A percentile compares a stretch with the other conserved stretches of the same genome.
These are phyloP conservation scores for Amphiprion ocellaris DNA, from an alignment of 2,113 vertebrate species.

Conservation along the genomic window DNA sequence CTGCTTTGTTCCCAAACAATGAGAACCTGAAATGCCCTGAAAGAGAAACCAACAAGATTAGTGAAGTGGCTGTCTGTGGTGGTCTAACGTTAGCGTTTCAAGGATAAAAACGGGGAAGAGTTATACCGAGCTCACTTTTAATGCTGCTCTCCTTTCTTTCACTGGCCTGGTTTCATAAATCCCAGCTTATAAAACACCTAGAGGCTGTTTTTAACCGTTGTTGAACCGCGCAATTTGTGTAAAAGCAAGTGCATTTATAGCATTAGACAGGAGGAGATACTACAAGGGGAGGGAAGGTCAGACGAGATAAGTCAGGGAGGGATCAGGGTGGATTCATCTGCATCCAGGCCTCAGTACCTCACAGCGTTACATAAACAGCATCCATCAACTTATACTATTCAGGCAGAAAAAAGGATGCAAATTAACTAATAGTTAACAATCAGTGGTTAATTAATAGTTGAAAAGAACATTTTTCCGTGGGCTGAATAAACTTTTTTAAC, in stretches of 20 bases:
- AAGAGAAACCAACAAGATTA: conserved; percentile 25
- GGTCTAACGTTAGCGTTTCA: conserved; percentile 22
- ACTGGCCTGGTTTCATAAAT: conserved; percentile 21
- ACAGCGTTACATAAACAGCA: too few species aligned
- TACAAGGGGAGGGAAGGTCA: conserved; percentile 11
- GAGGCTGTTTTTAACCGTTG: conserved; percentile 11
- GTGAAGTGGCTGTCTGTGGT: conserved; percentile 7
- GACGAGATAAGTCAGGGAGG: neutral
- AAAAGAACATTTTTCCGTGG: too few species aligned
- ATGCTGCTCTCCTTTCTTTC: conserved; percentile 8
- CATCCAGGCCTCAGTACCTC: neutral
- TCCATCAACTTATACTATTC: too few species aligned
- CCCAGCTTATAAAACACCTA: conserved; percentile 45
- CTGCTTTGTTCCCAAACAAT: conserved; percentile 42
- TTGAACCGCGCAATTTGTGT: neutral
- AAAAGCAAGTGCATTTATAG: conserved; percentile 25
- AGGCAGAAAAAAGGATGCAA: too few species aligned
- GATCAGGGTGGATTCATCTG: neutral
- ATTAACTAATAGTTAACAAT: too few species aligned
- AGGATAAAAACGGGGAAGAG: conserved; percentile 16
- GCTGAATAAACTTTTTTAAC: too few species aligned
- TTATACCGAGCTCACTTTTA: conserved; percentile 30
- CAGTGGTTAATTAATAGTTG: too few species aligned
- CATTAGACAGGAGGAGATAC: neutral
- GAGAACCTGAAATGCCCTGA: conserved; percentile 19